These are phyloP conservation scores for Etheostoma spectabile DNA, from an alignment of 2,113 vertebrate species.

Conservation along the genomic window DNA sequence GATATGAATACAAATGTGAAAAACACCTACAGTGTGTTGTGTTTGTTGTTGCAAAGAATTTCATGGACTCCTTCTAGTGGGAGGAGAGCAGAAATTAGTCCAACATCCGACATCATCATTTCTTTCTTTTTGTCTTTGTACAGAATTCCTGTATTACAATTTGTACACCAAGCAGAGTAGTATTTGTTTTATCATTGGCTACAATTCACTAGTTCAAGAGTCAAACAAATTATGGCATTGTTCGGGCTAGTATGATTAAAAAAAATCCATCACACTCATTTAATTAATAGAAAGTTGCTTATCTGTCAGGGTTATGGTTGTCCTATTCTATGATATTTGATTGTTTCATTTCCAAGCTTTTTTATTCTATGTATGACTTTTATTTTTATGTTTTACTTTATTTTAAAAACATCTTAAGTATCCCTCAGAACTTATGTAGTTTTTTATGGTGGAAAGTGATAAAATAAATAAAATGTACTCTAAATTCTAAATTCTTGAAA, in stretches of 20 bases:
- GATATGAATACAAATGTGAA: constrained; percentile 5
- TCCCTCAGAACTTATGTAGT: too few species aligned
- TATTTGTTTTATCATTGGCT: not conserved
- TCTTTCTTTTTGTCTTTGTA: not conserved
- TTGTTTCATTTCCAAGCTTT: not conserved
- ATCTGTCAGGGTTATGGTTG: not conserved
- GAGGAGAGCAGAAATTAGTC: not conserved
- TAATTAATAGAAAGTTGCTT: not conserved
- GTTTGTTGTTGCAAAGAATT: constrained; percentile 20
- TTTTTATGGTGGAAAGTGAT: not conserved
- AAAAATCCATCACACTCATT: not conserved
- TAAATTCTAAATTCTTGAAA: not conserved
- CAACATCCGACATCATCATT: not conserved
- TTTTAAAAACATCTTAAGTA: not conserved
- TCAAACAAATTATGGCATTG: not conserved
- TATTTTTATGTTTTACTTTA: too few species aligned
- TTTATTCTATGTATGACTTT: not conserved
- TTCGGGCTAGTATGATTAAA: not conserved
- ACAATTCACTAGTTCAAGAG: not conserved
- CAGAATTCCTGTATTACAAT: not conserved
- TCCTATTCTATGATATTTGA: not conserved
- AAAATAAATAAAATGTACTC: not conserved
- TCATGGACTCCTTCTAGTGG: not conserved
- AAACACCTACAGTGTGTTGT: not conserved
- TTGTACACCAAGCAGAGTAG: not conserved